These are phyloP conservation scores for Fulica atra DNA, from an alignment of 2,113 vertebrate species.

Conservation along the genomic window DNA sequence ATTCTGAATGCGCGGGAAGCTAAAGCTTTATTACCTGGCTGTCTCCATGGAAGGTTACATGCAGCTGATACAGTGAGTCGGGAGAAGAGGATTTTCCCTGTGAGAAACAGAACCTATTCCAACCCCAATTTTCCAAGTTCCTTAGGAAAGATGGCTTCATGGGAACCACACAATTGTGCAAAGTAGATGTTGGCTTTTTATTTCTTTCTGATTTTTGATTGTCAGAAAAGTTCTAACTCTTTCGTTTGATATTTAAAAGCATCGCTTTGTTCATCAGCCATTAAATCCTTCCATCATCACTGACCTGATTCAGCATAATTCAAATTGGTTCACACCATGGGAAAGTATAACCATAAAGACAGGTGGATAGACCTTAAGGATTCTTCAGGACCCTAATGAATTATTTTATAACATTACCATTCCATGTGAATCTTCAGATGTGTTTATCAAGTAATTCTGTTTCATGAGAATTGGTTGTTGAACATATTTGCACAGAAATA, in stretches of 20 bases:
- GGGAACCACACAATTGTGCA: not conserved
- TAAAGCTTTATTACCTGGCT: not conserved
- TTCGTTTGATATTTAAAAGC: not conserved
- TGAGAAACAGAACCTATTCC: not conserved
- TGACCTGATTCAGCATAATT: not conserved
- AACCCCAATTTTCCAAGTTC: not conserved
- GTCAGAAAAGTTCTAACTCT: not conserved
- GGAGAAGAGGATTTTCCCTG: not conserved
- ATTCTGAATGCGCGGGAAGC: not conserved
- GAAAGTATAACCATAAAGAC: not conserved
- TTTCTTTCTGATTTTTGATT: not conserved
- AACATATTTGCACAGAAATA: not conserved
- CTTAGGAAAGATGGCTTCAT: not conserved
- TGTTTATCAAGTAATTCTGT: not conserved
- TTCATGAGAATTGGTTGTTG: not conserved
- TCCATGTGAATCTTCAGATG: not conserved
- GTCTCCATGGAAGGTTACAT: not conserved
- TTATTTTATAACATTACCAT: not conserved
- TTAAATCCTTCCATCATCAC: not conserved
- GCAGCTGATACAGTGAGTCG: not conserved
- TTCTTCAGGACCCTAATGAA: not conserved
- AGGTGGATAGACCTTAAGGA: not conserved
- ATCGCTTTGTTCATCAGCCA: not conserved
- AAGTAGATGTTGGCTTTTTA: not conserved
- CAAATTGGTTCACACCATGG: not conserved